Evolutionary conservation across 2,888 invertebrate genomes (phyloP).

Genomic region (Eudasyphora cyanicolor): DNA sequence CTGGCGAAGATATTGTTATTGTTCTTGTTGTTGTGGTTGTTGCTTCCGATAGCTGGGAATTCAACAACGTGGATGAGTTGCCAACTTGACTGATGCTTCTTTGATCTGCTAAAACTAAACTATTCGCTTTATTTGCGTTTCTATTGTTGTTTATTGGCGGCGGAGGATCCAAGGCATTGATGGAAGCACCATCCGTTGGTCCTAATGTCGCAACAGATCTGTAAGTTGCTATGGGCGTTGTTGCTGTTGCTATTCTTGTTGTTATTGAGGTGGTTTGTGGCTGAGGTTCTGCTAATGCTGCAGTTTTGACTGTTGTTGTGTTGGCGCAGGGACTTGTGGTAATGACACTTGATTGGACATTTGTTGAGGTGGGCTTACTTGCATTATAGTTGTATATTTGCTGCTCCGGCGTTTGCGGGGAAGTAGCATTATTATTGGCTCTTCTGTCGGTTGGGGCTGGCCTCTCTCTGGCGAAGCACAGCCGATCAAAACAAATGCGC

Average conservation of each 20-base stretch:
- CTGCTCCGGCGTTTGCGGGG: conserved; percentile 49
- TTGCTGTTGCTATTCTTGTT: conserved; percentile 47
- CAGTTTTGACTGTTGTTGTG: conserved; percentile 50
- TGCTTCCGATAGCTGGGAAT: background rate
- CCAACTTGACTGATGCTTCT: conserved; percentile 5
- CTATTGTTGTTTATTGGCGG: conserved; percentile 18
- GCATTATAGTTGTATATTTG: conserved; percentile 59
- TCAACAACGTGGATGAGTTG: background rate
- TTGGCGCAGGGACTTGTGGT: conserved; percentile 59
- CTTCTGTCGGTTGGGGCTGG: conserved; percentile 81
- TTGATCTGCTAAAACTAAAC: conserved; percentile 30
- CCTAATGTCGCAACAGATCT: conserved; percentile 59
- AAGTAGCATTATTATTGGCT: conserved; percentile 65
- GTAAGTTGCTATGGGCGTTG: conserved; percentile 40
- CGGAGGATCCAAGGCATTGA: conserved; percentile 70
- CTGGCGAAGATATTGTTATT: conserved; percentile 28
- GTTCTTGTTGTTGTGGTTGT: conserved; percentile 12
- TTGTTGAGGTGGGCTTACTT: conserved; percentile 69
- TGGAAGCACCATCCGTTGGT: conserved; percentile 65
- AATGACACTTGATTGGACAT: conserved; percentile 54
- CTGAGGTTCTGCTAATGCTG: conserved; percentile 51
- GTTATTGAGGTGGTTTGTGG: conserved; percentile 47
- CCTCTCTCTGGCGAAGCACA: conserved; percentile 94
- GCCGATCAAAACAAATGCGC: conserved; percentile 94
- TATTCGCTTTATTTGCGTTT: conserved; percentile 47